Conservation (phyloP, 2,888 invertebrate genomes). For the Pyrocoelia pectoralis region DNA sequence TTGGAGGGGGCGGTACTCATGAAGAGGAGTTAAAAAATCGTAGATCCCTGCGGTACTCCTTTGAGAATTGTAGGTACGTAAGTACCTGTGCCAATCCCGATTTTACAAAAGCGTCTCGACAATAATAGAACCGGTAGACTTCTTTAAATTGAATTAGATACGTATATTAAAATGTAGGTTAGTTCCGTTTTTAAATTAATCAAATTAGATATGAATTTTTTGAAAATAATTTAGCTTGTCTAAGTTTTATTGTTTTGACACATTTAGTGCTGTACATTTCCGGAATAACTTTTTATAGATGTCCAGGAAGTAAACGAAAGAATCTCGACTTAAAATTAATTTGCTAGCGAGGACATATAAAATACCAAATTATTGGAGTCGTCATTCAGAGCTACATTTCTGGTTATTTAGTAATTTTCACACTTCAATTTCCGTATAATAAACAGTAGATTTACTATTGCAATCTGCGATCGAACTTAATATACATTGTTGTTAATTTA, state of each 20-base stretch:
- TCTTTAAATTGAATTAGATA: not conserved
- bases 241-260: constrained; percentile 30
- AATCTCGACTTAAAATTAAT: constrained; percentile 16
- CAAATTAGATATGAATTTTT: not conserved
- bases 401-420: constrained; percentile 11
- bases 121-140: not conserved
- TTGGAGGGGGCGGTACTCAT: not conserved
- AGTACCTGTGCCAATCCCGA: not conserved
- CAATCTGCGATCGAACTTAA: not conserved
- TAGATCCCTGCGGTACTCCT: not conserved
- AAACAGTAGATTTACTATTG: constrained; percentile 9
- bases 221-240: constrained; percentile 3
- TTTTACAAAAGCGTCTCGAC: not conserved
- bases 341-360: constrained; percentile 13
- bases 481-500: not conserved
- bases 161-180: not conserved
- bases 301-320: constrained; percentile 29
- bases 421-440: constrained; percentile 10
- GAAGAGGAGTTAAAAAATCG: not conserved
- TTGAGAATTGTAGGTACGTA: no score
- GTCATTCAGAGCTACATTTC: not conserved
- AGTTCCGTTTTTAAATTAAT: not conserved
- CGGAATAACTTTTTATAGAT: constrained; percentile 31
- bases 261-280: constrained; percentile 24
- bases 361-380: constrained; percentile 13